Conservation (phyloP, 2,113 vertebrate genomes). For the Camelus dromedarius region DNA sequence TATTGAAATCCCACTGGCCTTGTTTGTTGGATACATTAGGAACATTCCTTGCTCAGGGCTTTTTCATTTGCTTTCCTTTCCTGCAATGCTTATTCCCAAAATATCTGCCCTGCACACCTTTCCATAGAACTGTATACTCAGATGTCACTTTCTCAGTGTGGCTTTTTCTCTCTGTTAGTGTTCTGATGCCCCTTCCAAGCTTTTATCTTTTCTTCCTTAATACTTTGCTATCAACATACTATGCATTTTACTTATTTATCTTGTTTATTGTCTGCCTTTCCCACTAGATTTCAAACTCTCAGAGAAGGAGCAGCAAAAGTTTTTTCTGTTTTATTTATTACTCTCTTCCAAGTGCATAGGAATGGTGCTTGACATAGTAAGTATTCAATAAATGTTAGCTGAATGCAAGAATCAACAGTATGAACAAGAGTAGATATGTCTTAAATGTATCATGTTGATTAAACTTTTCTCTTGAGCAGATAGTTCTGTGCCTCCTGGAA, state of each 20-base stretch:
- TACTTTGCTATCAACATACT: not conserved
- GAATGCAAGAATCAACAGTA: not conserved
- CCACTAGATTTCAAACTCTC: not conserved
- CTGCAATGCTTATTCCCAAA: not conserved
- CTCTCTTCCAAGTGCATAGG: not conserved
- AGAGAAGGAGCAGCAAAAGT: not conserved
- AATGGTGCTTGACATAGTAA: not conserved
- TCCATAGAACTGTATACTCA: not conserved
- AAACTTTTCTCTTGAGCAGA: not conserved
- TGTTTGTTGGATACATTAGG: not conserved
- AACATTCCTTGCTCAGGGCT: not conserved
- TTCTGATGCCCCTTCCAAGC: not conserved
- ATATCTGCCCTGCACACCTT: not conserved
- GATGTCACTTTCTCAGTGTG: not conserved
- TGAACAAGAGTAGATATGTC: not conserved
- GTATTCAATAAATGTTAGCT: not conserved
- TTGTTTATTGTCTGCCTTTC: not conserved
- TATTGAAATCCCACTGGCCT: not conserved
- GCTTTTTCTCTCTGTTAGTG: not conserved
- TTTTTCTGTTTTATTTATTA: not conserved
- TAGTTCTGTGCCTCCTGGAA: not conserved
- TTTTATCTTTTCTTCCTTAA: constrained; percentile 22
- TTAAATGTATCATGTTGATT: not conserved
- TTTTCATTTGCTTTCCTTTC: not conserved
- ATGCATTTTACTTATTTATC: not conserved